Evolutionary conservation across 2,888 invertebrate species (phyloP), one percentile per base, ranked within the genome.

Genomic region (Eulithis prunata): DNA sequence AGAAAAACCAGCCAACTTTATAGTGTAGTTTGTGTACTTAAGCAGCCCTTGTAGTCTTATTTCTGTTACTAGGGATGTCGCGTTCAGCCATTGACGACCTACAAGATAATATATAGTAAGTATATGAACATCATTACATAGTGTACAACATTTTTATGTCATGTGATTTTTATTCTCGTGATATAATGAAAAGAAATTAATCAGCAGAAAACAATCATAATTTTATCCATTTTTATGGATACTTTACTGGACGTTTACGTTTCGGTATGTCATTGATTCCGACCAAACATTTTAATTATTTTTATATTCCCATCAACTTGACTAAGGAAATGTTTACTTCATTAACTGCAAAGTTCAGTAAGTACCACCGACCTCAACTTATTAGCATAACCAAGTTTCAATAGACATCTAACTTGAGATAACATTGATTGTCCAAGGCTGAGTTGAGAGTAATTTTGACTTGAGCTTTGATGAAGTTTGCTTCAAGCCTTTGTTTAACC

Each of bases 21-120:
- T 94, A 41, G 97, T 97, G 86, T 98, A 98, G 93, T 98, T 98
- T 41, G 97, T 96, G 82, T 95, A 97, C 84, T 97, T 97, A 78
- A 95, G 94, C 66, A 98, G 88, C 3, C 96, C 96, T 86, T 97
- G 97, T 61, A 97, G 87, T 75, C 96, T 95, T 8, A 96, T 95
- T 83, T 97, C 97, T 58, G 96, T 94, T 79, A 96, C 96, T 12
- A 96, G 94, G 4, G 96, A 96, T 4, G 94, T 94, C 32, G 89
- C 84, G 74, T 93, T 93, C 69, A 85, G 72, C 90, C 92, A 91
- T 59, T 86, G 87, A 65, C 93, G 89, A 83, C 92, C 93, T 41
- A 11, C 0, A 11, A 41, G 10, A 41, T 10, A 41, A 41, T 38
- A 41, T 41, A 41, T 4, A 10, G 41, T 41, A 41, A 5, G 3